phyloP scores from a whole-genome alignment of 2,888 invertebrate species.

The Agrilus biguttatus region DNA sequence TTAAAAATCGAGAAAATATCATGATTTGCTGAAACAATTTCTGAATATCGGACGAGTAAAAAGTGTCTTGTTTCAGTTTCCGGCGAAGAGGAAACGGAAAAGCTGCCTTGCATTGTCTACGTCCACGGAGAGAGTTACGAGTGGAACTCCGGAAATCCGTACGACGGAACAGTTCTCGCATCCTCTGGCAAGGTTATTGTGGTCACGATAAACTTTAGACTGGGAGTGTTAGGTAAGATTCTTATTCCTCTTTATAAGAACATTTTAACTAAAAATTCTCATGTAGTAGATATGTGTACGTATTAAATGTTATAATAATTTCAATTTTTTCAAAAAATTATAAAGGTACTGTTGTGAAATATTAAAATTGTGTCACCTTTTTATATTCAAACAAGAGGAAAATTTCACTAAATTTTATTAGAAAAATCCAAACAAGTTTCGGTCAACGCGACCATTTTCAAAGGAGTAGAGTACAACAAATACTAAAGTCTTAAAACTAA shows the following conservation, averaged over 20 bases:
- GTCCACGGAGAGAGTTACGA: constrained; percentile 93
- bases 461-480: no score
- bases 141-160: constrained; percentile 94
- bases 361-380: no score
- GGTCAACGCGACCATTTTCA: no score
- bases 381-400: no score
- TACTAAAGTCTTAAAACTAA: no score
- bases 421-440: no score
- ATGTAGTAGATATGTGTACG: background rate
- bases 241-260: background rate
- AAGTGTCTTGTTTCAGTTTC: constrained; percentile 31
- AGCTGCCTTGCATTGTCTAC: constrained; percentile 72
- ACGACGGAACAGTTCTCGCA: constrained; percentile 91
- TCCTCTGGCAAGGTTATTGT: constrained; percentile 82
- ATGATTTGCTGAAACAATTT: no score
- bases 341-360: no score
- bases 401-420: no score
- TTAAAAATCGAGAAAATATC: no score
- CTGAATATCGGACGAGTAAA: constrained; percentile 1
- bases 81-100: constrained; percentile 35
- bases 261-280: background rate
- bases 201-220: constrained; percentile 81
- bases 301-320: no score
- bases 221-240: constrained; percentile 69
- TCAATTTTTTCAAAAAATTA: no score